phyloP scores from a whole-genome alignment of 2,797 vertebrate species.

The Peromyscus melanophrys region DNA sequence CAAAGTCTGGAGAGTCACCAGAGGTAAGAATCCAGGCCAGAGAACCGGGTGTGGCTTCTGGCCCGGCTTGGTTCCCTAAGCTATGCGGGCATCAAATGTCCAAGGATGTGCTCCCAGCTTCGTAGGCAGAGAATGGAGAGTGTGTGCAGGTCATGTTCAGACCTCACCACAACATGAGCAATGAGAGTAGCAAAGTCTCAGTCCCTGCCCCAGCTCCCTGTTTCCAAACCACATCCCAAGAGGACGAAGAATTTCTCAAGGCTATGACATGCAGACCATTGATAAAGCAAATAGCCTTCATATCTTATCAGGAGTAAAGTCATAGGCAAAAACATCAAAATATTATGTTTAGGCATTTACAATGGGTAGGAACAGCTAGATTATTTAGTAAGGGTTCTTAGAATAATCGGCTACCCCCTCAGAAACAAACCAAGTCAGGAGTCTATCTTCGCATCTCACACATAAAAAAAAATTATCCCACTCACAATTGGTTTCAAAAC shows the following conservation, averaged over 20 bases:
- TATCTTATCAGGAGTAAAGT: neutral
- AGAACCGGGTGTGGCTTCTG: neutral
- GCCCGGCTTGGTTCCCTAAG: neutral
- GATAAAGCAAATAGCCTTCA: neutral
- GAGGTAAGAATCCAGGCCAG: neutral
- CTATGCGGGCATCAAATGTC: neutral
- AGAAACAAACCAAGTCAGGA: neutral
- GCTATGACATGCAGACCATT: neutral
- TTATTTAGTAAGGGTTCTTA: slow-evolving; percentile 13
- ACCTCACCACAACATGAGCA: neutral
- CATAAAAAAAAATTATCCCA: slow-evolving; percentile 7
- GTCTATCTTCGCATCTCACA: slow-evolving; percentile 36
- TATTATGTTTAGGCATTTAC: neutral
- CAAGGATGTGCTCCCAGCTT: neutral
- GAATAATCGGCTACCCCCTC: neutral
- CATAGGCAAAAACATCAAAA: neutral
- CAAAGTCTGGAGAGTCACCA: slow-evolving; percentile 42
- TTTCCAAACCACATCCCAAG: neutral
- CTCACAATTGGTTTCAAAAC: slow-evolving; percentile 35
- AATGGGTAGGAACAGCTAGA: neutral
- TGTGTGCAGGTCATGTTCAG: neutral
- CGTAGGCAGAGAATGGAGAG: neutral
- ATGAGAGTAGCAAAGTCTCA: neutral
- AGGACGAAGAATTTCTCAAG: neutral
- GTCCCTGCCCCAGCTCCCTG: neutral